Evolutionary conservation across 2,888 invertebrate genomes (phyloP), one percentile per base, ranked within the genome.

Genomic region (Melikaiella ostensackeni): DNA sequence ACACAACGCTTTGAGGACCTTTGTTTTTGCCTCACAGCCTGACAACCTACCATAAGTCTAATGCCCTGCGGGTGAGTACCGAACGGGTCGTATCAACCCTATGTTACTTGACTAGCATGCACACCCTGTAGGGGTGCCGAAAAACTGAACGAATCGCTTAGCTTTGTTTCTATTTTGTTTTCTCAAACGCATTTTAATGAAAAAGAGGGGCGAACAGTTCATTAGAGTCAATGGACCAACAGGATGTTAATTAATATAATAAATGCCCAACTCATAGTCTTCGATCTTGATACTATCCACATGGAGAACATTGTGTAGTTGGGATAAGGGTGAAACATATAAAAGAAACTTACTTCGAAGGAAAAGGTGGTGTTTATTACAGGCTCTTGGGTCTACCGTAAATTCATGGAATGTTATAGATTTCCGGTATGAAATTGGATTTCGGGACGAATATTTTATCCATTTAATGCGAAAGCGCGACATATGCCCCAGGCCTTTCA

Each of bases 1-100:
- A 24, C 33, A 61, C 27, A 38, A 24, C 21, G 27, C 35, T 57
- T 27, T 50, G n/a, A 70, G 30, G n/a, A 30, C 30, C 66, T 50
- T 70, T 70, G 70, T 50, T 50, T 77, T 80, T 75, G 64, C 50
- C 42, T 59, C 64, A 24, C 27, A 35, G 46, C 74, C 75, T 76
- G 76, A 76, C 70, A 77, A 61, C 19, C 42, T 24, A 55, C 74
- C 79, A 78, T 79, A 79, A 77, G 78, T 73, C 75, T 74, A 80
- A 78, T 74, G 64, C 66, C 70, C 74, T 64, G 73, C 50, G 77
- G 75, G 57, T 76, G 75, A 27, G 27, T 59, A 27, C 7, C 27
- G 4, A 27, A 27, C 27, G 16, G 16, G 59, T 27, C 27, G 21
- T 16, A 59, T 59, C 59, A 27, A 21, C 59, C 59, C 11, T 27